phyloP scores from a whole-genome alignment of 2,113 vertebrate species.

The Hippoglossus stenolepis region DNA sequence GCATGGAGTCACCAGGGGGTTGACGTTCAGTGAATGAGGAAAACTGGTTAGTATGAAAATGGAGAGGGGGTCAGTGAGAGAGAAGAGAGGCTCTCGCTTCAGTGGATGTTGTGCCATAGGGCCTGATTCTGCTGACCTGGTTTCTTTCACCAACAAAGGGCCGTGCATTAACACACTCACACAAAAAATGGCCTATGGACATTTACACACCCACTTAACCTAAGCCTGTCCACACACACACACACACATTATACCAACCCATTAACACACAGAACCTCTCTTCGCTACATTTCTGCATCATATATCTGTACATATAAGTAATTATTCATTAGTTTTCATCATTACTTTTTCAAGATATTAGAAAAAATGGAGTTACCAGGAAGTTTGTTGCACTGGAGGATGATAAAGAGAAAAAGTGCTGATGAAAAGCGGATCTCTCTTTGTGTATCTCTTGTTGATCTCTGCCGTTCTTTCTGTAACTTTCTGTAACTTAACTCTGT shows the following conservation, averaged over 20 bases:
- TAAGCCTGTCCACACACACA: constrained; percentile 11
- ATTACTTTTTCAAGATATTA: background rate
- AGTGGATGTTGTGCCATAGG: constrained; percentile 57
- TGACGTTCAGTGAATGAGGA: constrained; percentile 30
- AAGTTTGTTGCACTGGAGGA: too few relatives aligned
- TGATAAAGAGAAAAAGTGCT: too few relatives aligned
- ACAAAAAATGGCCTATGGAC: constrained; percentile 39
- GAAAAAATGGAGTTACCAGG: background rate
- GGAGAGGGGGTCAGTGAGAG: constrained; percentile 33
- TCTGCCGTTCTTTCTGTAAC: background rate
- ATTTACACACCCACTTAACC: constrained; percentile 62
- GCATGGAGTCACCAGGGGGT: background rate
- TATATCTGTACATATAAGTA: background rate
- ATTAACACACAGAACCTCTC: constrained; percentile 13
- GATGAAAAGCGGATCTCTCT: background rate
- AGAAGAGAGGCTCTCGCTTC: constrained; percentile 56
- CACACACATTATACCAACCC: background rate
- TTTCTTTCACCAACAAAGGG: constrained; percentile 73
- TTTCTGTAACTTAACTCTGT: background rate
- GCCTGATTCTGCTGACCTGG: constrained; percentile 77
- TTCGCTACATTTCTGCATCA: background rate
- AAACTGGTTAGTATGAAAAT: constrained; percentile 35
- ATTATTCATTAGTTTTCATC: background rate
- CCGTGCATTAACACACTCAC: constrained; percentile 49
- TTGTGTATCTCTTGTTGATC: background rate